A percentile compares a stretch with the other conserved stretches of the same genome.
phyloP scores from a whole-genome alignment of 2,797 vertebrate species.

The Neomorphus geoffroyi region DNA sequence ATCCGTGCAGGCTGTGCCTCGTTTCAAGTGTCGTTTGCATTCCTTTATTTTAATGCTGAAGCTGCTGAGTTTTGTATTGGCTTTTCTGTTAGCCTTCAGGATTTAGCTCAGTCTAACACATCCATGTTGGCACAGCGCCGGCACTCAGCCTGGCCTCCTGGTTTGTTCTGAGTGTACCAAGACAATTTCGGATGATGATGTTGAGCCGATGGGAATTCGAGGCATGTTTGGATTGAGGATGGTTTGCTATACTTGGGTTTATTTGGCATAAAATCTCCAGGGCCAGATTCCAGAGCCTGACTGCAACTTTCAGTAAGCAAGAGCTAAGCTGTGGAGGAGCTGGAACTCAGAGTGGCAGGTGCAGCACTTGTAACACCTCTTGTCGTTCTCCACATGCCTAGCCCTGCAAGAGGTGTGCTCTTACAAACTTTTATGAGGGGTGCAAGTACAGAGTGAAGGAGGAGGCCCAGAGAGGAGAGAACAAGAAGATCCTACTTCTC shows the following conservation, averaged over 20 bases:
- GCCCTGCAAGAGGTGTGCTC: neutral
- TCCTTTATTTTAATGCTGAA: neutral
- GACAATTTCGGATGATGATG: neutral
- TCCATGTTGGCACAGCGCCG: accelerated
- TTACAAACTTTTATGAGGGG: accelerated
- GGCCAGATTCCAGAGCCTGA: neutral
- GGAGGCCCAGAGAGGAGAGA: neutral
- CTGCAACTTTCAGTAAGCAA: neutral
- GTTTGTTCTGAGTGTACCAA: neutral
- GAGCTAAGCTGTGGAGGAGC: neutral
- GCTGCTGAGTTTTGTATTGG: neutral
- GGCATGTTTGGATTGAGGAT: neutral
- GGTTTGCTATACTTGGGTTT: accelerated
- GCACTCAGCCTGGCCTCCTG: accelerated
- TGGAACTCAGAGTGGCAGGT: neutral
- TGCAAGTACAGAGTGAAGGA: neutral
- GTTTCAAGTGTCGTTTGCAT: neutral
- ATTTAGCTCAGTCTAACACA: neutral
- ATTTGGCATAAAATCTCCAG: neutral
- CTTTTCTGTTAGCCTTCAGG: neutral
- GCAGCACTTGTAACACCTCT: neutral
- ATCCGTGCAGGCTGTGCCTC: neutral
- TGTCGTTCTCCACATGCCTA: neutral
- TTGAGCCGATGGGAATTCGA: neutral
- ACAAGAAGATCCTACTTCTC: neutral